Percentiles rank a stretch among this genome's conserved stretches.
phyloP scores from a whole-genome alignment of 2,113 vertebrate genomes.

The Myotis davidii region DNA sequence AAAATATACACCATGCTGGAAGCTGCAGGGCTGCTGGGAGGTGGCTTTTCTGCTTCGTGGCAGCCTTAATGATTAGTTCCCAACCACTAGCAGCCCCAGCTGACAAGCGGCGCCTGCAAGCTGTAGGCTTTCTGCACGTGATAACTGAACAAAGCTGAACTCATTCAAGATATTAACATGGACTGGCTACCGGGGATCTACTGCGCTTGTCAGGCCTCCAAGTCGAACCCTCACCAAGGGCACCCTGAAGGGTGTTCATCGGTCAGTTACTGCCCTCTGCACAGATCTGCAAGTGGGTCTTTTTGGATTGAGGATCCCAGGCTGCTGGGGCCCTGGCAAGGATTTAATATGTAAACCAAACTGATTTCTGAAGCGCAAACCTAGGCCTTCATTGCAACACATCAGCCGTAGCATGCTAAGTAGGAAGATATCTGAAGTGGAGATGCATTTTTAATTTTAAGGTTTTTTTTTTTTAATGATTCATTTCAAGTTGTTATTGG shows the following conservation, averaged over 20 bases:
- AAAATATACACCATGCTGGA: conserved; percentile 68
- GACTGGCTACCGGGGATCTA: neutral
- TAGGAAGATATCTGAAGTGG: neutral
- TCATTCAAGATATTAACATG: conserved; percentile 24
- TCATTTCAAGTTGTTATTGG: conserved; percentile 6
- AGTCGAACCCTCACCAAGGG: neutral
- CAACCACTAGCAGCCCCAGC: conserved; percentile 55
- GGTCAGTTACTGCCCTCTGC: neutral
- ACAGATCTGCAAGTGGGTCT: neutral
- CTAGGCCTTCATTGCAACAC: neutral
- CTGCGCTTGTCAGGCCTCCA: neutral
- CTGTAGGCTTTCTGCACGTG: conserved; percentile 53
- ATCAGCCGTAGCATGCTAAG: neutral
- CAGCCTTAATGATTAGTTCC: conserved; percentile 62
- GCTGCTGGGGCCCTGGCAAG: neutral
- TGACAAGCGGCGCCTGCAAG: conserved; percentile 52
- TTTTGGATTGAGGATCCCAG: neutral
- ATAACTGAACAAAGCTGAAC: conserved; percentile 56
- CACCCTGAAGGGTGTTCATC: neutral
- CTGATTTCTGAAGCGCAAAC: neutral
- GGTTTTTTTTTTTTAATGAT: neutral
- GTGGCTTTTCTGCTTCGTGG: conserved; percentile 31
- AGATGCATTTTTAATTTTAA: conserved; percentile 53
- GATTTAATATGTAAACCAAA: conserved; percentile 35
- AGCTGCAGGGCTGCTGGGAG: conserved; percentile 48